phyloP scores from a whole-genome alignment of 1,140 invertebrate species.

The Nylanderia fulva region DNA sequence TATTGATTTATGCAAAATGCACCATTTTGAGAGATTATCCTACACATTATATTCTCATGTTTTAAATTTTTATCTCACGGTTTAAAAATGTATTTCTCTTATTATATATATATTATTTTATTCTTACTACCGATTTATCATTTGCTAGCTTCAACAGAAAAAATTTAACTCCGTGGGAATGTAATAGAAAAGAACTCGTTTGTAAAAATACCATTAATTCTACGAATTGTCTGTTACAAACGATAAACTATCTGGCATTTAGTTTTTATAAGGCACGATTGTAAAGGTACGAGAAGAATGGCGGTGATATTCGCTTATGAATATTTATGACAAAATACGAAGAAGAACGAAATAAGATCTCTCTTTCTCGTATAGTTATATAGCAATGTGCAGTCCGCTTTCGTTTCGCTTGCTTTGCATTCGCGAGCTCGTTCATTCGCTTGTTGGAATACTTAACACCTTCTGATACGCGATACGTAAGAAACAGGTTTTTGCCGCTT shows the following conservation, averaged over 20 bases:
- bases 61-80: neutral
- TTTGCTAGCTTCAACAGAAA: neutral
- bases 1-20: slow-evolving; percentile 1
- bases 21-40: neutral
- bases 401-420: slow-evolving; percentile 57
- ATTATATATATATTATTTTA: neutral
- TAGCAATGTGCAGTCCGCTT: slow-evolving; percentile 32
- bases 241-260: slow-evolving; percentile 19
- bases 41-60: neutral
- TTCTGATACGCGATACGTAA: slow-evolving; percentile 42
- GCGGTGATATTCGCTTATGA: slow-evolving; percentile 51
- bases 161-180: neutral
- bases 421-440: slow-evolving; percentile 56
- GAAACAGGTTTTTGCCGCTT: slow-evolving; percentile 54
- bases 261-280: slow-evolving; percentile 33
- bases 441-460: slow-evolving; percentile 61
- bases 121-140: neutral
- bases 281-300: slow-evolving; percentile 34
- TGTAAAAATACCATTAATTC: slow-evolving; percentile 14
- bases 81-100: slow-evolving; percentile 1
- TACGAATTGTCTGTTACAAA: slow-evolving; percentile 13
- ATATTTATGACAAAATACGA: slow-evolving; percentile 60
- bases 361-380: slow-evolving; percentile 35
- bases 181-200: neutral
- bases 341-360: slow-evolving; percentile 58